These are phyloP conservation scores for Sylvicola cinctus DNA, from an alignment of 2,888 invertebrate genomes.

Conservation along the genomic window DNA sequence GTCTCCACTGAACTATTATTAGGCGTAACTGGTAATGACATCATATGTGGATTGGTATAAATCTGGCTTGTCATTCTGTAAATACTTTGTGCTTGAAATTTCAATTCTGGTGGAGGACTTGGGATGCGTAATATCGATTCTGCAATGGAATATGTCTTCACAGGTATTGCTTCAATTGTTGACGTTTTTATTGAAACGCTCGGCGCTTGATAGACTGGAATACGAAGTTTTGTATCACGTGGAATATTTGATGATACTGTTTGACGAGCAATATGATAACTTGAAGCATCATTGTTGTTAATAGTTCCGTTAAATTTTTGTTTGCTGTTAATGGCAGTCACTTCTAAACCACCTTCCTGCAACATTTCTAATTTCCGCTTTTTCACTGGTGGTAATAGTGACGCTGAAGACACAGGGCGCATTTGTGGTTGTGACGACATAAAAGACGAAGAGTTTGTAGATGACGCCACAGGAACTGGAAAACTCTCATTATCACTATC, in stretches of 20 bases:
- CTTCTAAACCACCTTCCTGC: conserved; percentile 53
- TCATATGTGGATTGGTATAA: conserved; percentile 10
- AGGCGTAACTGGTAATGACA: conserved; percentile 4
- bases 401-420: not conserved
- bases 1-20: not conserved
- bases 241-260: too few relatives aligned
- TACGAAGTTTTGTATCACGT: too few relatives aligned
- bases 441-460: not conserved
- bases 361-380: conserved; percentile 52
- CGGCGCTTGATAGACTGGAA: not conserved
- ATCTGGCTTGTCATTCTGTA: conserved; percentile 9
- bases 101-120: conserved; percentile 6
- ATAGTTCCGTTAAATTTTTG: not conserved
- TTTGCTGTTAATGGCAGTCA: conserved; percentile 48
- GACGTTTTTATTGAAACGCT: too few relatives aligned
- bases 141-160: too few relatives aligned
- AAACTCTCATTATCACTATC: conserved; percentile 9
- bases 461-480: not conserved
- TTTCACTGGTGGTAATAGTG: conserved; percentile 28
- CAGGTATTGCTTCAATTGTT: too few relatives aligned
- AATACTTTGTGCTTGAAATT: conserved; percentile 8
- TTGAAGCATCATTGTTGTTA: not conserved
- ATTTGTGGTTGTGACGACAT: too few relatives aligned
- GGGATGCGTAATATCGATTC: too few relatives aligned
- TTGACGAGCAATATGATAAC: not conserved